phyloP scores from a whole-genome alignment of 2,113 vertebrate genomes.

The Limanda limanda region DNA sequence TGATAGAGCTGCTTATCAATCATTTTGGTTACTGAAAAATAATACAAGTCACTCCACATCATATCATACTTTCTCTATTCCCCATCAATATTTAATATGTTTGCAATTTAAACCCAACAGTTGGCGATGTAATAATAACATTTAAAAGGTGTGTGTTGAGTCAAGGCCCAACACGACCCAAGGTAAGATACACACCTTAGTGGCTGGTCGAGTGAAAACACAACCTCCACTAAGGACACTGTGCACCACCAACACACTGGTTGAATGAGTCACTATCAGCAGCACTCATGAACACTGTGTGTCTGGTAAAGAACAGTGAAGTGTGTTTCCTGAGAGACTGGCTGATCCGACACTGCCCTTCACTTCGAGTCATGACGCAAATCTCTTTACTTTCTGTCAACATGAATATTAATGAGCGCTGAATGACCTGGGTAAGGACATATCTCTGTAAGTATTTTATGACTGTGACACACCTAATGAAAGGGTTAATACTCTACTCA shows the following conservation, averaged over 20 bases:
- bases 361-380: background rate
- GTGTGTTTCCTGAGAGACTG: constrained; percentile 4
- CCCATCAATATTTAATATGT: background rate
- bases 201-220: background rate
- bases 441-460: background rate
- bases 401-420: background rate
- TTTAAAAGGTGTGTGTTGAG: background rate
- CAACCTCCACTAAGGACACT: background rate
- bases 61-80: constrained; percentile 1
- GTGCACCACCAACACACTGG: background rate
- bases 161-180: background rate
- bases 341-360: constrained; percentile 1
- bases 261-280: constrained; percentile 5
- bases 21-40: background rate
- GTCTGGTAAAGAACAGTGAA: background rate
- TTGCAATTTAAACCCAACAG: background rate
- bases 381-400: background rate
- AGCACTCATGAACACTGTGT: background rate
- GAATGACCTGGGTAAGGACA: background rate
- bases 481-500: constrained; percentile 3
- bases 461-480: constrained; percentile 10
- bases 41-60: constrained; percentile 2
- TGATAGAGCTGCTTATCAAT: constrained; percentile 3
- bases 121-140: background rate
- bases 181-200: background rate